Evolutionary conservation across 2,113 vertebrate species (phyloP), one percentile per base, ranked within the genome.

Genomic region (Saiga tatarica): DNA sequence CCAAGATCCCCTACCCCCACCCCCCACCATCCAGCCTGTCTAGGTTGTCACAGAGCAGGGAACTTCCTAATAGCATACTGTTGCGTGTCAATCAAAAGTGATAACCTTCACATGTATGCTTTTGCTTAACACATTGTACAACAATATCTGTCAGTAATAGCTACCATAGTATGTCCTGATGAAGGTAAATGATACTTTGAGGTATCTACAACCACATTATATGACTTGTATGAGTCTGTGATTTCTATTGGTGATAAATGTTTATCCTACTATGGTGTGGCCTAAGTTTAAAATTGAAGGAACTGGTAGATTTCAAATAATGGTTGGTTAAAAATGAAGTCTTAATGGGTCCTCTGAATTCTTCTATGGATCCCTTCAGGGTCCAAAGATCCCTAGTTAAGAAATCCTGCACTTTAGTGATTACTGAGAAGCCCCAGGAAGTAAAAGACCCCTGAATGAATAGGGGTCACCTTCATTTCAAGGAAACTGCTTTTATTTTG

Each of bases 401-500:
- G 33, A 92, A 59, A 60, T 9, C 12, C 25, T 55, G 21, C 47
- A 33, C 1, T 13, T 59, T 30, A 91, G 86, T n/a, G 62, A 62
- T 89, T 83, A 76, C 21, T 71, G 57, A 93, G 57, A 91, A 97
- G 11, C 2, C 57, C 76, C 12, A 64, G 67, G 33, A 74, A 92
- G 17, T 84, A 71, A 85, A 87, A 59, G 62, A 88, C 50, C n/a
- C n/a, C n/a, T 81, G 23, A 55, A 25, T 53, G n/a, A 33, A 62
- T 26, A 79, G 19, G 42, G 33, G 8, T 67, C 55, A 88, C 15
- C 87, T 52, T 19, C 55, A 45, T 81, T 90, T 90, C 39, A 83
- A 82, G 95, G 59, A 90, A 89, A 36, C 14, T 50, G 42, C 36
- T 88, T 89, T 94, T 84, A 62, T 76, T 88, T 94, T 89, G 59